Base-by-base conservation (phyloP, 1,140 invertebrate species). In the Macrobrachium rosenbergii region DNA sequence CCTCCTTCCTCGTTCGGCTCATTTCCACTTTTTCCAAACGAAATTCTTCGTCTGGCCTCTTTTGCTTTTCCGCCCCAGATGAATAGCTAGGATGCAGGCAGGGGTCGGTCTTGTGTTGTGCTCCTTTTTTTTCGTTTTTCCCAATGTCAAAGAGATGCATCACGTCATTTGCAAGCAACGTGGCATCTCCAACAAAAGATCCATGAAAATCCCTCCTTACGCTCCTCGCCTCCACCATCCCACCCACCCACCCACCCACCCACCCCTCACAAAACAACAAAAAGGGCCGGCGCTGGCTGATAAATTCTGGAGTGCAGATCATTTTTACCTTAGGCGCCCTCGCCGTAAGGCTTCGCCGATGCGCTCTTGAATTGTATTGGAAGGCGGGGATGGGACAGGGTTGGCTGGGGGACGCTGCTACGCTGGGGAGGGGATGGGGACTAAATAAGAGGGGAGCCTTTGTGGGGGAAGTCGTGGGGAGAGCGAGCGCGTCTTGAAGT, bases 401-500 rank as follows among this genome's bases (percentile, higher is more conserved):
- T 23, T 2, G 16, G 45, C 11, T 23, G 43, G 52, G 37, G 17
- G 10, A 75, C 1, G 76, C 7, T 10, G 52, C 8, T 8, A 12
- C 0, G 16, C 10, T 58, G 37, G 45, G 37, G 10, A 8, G 16
- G 19, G 16, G 63, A 12, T 2, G 16, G 63, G 23, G 63, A 67
- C 63, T 21, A 8, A 67, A 37, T 37, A 8, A 67, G 23, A 16
- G 19, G 23, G 63, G 8, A n/a, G 23, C 19, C 19, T 67, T 21
- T n/a, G 63, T 67, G 8, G 62, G 62, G n/a, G n/a, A 67, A 21
- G 63, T 17, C 19, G 63, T 21, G 23, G 28, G 73, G 28, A 7
- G 43, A 78, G 76, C 37, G 76, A 78, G 62, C 23, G 77, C 37
- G 45, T 60, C 58, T 60, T 62, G 59, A 79, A 62, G n/a, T 52